phyloP scores from a whole-genome alignment of 2,888 invertebrate species.

The Tubulanus polymorphus region DNA sequence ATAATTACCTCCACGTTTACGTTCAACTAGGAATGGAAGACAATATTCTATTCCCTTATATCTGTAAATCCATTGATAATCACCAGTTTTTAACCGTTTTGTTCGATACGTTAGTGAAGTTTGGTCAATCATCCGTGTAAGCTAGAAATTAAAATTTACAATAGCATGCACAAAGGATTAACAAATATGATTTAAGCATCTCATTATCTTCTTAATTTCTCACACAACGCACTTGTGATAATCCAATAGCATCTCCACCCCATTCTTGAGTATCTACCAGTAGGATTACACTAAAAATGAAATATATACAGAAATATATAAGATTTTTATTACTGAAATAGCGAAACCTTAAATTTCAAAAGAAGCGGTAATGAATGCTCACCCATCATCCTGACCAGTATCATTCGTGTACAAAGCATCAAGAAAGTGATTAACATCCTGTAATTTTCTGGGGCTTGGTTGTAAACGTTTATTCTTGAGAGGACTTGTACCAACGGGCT shows the following conservation, averaged over 20 bases:
- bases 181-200: neutral
- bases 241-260: conserved; percentile 26
- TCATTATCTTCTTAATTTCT: neutral
- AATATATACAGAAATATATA: neutral
- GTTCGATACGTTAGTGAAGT: conserved; percentile 23
- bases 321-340: neutral
- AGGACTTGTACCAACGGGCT: no score
- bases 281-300: conserved; percentile 23
- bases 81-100: conserved; percentile 20
- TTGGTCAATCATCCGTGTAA: conserved; percentile 21
- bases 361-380: no score
- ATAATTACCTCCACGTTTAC: conserved; percentile 32
- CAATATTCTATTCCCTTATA: conserved; percentile 18
- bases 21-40: conserved; percentile 28
- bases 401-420: conserved; percentile 27
- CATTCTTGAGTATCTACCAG: conserved; percentile 28
- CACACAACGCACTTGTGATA: conserved; percentile 23
- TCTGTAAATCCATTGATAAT: conserved; percentile 30
- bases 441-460: conserved; percentile 1
- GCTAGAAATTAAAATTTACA: conserved; percentile 13
- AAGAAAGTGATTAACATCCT: conserved; percentile 7
- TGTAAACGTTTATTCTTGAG: no score
- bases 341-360: no score
- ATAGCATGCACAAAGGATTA: neutral
- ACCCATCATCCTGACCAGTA: conserved; percentile 2